phyloP scores from a whole-genome alignment of 2,797 vertebrate species.

The Lepus oiostolus region DNA sequence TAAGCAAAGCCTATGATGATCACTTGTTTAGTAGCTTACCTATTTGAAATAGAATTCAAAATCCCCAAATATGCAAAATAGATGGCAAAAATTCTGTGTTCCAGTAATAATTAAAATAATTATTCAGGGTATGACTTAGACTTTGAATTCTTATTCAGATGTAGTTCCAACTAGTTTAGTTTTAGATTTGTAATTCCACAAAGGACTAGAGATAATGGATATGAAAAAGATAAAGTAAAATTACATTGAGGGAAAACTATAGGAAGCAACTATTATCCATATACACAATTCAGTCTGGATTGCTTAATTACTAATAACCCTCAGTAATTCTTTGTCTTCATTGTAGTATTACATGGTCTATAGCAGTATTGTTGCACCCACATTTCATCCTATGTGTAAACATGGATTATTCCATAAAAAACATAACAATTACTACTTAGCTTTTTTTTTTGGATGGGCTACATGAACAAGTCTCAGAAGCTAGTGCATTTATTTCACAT shows the following conservation, averaged over 20 bases:
- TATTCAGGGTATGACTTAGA: neutral
- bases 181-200: constrained; percentile 8
- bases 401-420: neutral
- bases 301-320: neutral
- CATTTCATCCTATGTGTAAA: neutral
- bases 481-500: neutral
- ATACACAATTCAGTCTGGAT: neutral
- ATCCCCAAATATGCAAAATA: neutral
- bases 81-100: neutral
- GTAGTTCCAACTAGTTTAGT: constrained; percentile 4
- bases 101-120: neutral
- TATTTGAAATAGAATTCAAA: neutral
- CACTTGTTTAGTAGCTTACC: neutral
- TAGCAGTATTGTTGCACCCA: neutral
- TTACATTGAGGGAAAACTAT: neutral
- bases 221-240: constrained; percentile 16
- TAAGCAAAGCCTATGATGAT: neutral
- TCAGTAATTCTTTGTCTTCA: neutral
- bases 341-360: neutral
- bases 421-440: neutral
- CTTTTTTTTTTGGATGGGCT: neutral
- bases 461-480: neutral
- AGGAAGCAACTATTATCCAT: neutral
- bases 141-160: constrained; percentile 15
- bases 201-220: neutral